Evolutionary conservation across 2,888 invertebrate species (phyloP).

Genomic region (Pegoplata infirma): DNA sequence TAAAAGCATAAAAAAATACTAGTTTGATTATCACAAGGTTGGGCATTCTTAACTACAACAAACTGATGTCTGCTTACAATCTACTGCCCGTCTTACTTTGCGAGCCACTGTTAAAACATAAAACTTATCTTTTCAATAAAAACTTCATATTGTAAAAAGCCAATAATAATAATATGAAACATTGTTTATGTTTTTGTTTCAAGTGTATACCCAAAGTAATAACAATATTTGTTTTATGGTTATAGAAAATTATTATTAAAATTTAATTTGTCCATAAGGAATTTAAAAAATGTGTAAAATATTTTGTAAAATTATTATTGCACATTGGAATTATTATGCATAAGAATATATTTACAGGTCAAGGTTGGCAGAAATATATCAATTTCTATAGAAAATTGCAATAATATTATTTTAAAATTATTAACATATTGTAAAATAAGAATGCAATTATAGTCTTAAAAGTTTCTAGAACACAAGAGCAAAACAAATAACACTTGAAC

Average conservation of each 20-base stretch:
- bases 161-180: background rate
- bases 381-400: constrained; percentile 3
- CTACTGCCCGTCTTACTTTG: too few species aligned
- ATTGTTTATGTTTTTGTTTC: background rate
- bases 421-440: background rate
- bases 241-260: constrained; percentile 21
- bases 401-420: background rate
- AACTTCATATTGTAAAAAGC: background rate
- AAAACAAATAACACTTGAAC: too few species aligned
- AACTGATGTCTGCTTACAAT: too few species aligned
- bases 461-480: too few species aligned
- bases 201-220: background rate
- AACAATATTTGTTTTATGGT: constrained; percentile 25
- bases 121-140: background rate
- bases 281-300: background rate
- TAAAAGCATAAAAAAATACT: too few species aligned
- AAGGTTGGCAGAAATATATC: constrained; percentile 6
- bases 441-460: background rate
- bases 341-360: background rate
- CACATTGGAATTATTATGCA: background rate
- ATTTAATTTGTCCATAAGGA: constrained; percentile 18
- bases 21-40: too few species aligned
- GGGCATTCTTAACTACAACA: too few species aligned
- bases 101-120: too few species aligned
- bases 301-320: background rate